Percentiles rank a stretch among this genome's conserved stretches.
These are phyloP conservation scores for Hylaea fasciaria DNA, from an alignment of 2,888 invertebrate genomes.

Conservation along the genomic window DNA sequence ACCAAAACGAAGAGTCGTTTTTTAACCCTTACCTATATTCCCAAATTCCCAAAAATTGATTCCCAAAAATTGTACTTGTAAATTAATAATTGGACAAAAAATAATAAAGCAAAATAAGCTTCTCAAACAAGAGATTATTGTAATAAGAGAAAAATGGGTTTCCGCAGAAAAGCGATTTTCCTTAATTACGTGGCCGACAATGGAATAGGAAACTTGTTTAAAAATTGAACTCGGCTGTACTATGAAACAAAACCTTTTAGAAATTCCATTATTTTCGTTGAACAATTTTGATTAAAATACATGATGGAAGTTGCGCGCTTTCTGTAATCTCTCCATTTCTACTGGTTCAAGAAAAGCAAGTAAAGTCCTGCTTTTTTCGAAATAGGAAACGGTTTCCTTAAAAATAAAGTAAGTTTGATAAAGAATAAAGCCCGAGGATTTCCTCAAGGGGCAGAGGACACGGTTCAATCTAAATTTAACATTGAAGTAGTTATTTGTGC, in stretches of 20 bases:
- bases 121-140: constrained; percentile 6
- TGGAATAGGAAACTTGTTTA: constrained; percentile 1
- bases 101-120: constrained; percentile 9
- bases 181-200: constrained; percentile 9
- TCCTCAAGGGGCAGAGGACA: constrained; percentile 48
- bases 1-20: no score
- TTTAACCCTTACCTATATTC: no score
- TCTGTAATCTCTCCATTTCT: constrained; percentile 45
- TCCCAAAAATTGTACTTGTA: neutral
- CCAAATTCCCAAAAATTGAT: no score
- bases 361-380: constrained; percentile 45
- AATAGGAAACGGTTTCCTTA: constrained; percentile 38
- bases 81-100: constrained; percentile 3
- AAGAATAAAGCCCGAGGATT: constrained; percentile 62
- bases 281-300: constrained; percentile 24
- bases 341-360: constrained; percentile 31
- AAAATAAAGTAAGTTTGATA: constrained; percentile 63
- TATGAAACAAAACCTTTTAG: neutral
- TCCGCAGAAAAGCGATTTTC: constrained; percentile 8
- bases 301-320: constrained; percentile 26
- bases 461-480: constrained; percentile 65
- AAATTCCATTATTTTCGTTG: constrained; percentile 5
- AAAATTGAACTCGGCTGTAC: neutral
- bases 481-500: constrained; percentile 57
- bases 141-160: constrained; percentile 7